These are phyloP conservation scores for Watsonalla cultraria DNA, from an alignment of 2,888 invertebrate species.

Conservation along the genomic window DNA sequence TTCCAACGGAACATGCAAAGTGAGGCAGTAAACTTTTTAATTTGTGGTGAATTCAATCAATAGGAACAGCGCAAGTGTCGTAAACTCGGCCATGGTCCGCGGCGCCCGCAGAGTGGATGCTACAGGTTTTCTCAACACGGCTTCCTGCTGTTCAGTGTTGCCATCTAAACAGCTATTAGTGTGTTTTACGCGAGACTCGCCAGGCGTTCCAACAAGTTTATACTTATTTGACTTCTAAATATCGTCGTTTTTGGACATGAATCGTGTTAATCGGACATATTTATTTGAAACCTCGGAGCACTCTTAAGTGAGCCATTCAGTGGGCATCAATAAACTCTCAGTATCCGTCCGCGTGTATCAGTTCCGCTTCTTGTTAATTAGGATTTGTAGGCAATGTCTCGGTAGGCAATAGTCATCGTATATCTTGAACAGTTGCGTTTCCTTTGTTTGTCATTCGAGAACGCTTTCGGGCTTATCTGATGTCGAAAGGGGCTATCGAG, in stretches of 20 bases:
- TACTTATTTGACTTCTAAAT: conserved; percentile 71
- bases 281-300: conserved; percentile 52
- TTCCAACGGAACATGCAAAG: conserved; percentile 10
- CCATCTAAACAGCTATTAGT: conserved; percentile 65
- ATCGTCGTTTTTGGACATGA: conserved; percentile 65
- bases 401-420: conserved; percentile 59
- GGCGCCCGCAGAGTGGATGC: conserved; percentile 48
- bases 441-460: conserved; percentile 48
- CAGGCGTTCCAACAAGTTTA: conserved; percentile 60
- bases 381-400: conserved; percentile 51
- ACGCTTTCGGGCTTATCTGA: conserved; percentile 58
- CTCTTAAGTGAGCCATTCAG: conserved; percentile 43
- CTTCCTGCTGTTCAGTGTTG: conserved; percentile 66
- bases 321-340: conserved; percentile 29
- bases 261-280: conserved; percentile 65
- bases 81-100: conserved; percentile 42
- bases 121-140: conserved; percentile 48
- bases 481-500: conserved; percentile 54
- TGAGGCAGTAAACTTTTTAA: conserved; percentile 47
- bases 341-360: conserved; percentile 32
- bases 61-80: conserved; percentile 52
- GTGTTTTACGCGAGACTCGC: conserved; percentile 61
- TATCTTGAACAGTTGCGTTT: conserved; percentile 45
- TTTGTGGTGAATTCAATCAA: conserved; percentile 60
- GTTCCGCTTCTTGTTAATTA: conserved; percentile 63